phyloP scores from a whole-genome alignment of 1,140 invertebrate species.

The Euwallacea fornicatus region DNA sequence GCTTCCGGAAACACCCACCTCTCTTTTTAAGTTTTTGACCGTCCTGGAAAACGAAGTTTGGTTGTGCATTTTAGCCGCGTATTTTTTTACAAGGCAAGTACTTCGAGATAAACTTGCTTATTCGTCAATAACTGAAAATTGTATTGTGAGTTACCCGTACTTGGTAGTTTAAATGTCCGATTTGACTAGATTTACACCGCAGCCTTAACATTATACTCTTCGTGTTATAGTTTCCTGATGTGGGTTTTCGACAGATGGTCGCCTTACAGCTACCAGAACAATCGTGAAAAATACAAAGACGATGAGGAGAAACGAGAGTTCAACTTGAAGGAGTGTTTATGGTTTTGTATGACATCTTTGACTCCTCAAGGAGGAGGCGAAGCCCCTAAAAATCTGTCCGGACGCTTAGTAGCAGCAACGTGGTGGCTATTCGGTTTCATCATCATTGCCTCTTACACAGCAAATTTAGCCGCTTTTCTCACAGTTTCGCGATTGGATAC shows the following conservation, averaged over 20 bases:
- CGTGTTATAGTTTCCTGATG: conserved; percentile 76
- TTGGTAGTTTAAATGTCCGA: no score
- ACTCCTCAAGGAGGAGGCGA: conserved; percentile 96
- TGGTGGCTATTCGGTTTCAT: conserved; percentile 99
- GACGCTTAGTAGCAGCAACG: conserved; percentile 88
- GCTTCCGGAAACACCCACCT: conserved; percentile 76
- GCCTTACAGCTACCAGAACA: conserved; percentile 95
- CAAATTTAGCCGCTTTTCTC: conserved; percentile 92
- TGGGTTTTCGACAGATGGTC: conserved; percentile 96
- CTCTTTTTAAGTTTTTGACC: conserved; percentile 95
- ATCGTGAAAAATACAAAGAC: conserved; percentile 87
- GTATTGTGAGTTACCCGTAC: no score
- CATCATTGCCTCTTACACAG: conserved; percentile 97
- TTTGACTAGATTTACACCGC: no score
- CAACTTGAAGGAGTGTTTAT: conserved; percentile 92
- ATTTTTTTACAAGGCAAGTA: conserved; percentile 83
- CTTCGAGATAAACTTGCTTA: neutral
- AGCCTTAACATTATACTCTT: no score
- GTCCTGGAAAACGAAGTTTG: conserved; percentile 95
- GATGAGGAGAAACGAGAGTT: conserved; percentile 96
- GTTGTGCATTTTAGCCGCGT: conserved; percentile 93
- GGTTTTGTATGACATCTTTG: conserved; percentile 98
- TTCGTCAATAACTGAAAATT: conserved; percentile 20
- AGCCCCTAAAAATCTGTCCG: conserved; percentile 92
- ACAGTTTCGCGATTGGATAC: conserved; percentile 91